Evolutionary conservation across 2,888 invertebrate genomes (phyloP).

Genomic region (Flexamia atlantica): DNA sequence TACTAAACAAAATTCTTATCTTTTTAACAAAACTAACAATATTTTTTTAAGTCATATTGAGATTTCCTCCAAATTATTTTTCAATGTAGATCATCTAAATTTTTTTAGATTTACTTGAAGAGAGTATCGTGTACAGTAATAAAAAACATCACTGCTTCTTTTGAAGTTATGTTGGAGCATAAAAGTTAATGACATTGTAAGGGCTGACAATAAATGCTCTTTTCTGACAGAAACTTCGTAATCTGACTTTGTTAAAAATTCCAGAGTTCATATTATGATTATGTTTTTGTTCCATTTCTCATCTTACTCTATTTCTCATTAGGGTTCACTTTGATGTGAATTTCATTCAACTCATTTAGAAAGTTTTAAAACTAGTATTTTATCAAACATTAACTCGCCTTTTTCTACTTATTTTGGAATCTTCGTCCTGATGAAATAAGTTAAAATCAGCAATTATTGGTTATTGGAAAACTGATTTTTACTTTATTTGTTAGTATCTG

Average conservation of each 20-base stretch:
- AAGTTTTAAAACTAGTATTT: too few species aligned
- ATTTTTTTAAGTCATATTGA: neutral
- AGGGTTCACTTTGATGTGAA: neutral
- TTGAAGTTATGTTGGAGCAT: conserved; percentile 22
- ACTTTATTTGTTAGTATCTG: too few species aligned
- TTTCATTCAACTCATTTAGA: too few species aligned
- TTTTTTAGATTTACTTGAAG: neutral
- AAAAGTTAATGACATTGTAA: conserved; percentile 34
- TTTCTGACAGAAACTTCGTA: conserved; percentile 1
- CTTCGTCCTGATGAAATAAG: too few species aligned
- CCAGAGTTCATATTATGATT: conserved; percentile 1
- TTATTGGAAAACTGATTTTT: too few species aligned
- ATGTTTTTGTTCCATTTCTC: neutral
- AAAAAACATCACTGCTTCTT: conserved; percentile 20
- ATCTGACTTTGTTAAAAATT: neutral
- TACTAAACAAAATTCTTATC: neutral
- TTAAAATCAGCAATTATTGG: too few species aligned
- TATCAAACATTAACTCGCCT: too few species aligned
- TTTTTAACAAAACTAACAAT: neutral
- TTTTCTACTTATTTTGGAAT: too few species aligned
- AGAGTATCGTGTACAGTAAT: neutral
- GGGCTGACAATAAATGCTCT: neutral
- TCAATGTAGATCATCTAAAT: neutral
- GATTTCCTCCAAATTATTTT: neutral
- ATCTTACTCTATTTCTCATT: neutral